Evolutionary conservation across 2,113 vertebrate genomes (phyloP).

Genomic region (Vulpes ferrilata): DNA sequence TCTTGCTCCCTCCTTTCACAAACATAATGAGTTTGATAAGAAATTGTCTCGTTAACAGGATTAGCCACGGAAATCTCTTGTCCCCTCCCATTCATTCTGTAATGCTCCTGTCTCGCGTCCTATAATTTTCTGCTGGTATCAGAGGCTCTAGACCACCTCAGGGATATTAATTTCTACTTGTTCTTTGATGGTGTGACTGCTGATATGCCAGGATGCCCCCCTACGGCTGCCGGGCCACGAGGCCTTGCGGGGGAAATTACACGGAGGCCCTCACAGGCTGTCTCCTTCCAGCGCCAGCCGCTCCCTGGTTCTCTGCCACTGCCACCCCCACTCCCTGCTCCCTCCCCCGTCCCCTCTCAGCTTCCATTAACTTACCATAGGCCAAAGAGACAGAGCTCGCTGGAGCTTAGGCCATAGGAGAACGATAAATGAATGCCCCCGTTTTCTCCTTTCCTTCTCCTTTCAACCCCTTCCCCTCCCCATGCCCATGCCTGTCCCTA

Average conservation of each 20-base stretch:
- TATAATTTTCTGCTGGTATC: conserved; percentile 87
- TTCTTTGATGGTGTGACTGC: conserved; percentile 51
- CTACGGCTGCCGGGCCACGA: neutral
- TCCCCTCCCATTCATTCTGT: conserved; percentile 87
- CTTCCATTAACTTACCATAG: neutral
- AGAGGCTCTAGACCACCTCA: conserved; percentile 82
- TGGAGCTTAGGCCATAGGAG: neutral
- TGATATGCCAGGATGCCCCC: neutral
- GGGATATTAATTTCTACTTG: conserved; percentile 82
- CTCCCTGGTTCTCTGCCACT: neutral
- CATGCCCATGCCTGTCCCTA: accelerated
- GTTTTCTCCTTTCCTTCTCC: neutral
- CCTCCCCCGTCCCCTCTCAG: neutral
- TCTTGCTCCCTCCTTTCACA: conserved; percentile 43
- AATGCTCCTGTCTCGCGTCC: conserved; percentile 85
- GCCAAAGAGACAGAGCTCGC: neutral
- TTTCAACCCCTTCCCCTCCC: neutral
- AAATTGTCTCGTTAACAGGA: conserved; percentile 90
- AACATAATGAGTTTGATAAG: conserved; percentile 89
- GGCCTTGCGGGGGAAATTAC: neutral
- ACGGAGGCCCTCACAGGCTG: conserved; percentile 48
- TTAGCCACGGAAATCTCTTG: conserved; percentile 88
- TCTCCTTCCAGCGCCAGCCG: neutral
- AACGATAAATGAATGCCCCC: neutral
- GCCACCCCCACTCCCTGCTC: neutral